Evolutionary conservation across 2,113 vertebrate genomes (phyloP), one percentile per base, ranked within the genome.

Genomic region (Glareola pratincola): DNA sequence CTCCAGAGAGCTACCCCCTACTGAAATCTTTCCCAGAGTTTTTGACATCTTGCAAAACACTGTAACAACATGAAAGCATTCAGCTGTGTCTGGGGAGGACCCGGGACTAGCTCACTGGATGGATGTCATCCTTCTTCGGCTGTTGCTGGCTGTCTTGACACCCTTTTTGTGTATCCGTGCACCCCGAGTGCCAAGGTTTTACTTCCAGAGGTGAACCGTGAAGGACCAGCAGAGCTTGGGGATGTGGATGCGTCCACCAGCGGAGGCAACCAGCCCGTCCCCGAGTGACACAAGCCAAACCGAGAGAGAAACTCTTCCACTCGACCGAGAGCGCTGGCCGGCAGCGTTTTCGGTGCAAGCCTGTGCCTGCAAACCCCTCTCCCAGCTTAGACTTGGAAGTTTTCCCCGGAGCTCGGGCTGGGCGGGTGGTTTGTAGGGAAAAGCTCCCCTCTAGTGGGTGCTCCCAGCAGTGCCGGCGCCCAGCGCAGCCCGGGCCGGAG

Each of bases 371-470:
- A 7, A 43, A 75, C 8, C 16, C 11, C 30, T 20, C 14, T 20
- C 14, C 5, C n/a, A 0, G 43, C 15, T 6, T 11, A 34, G 54
- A 4, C 17, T 8, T 9, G 12, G 22, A 5, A 26, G 47, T 6
- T 43, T 18, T 37, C 24, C 5, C 81, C 0, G 54, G n/a, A 23
- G 48, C 54, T 1, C 0, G 1, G 2, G 71, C 53, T 5, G 53
- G 30, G 0, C 20, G 16, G 10, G 43, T 11, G 24, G 76, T 94
- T 89, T 6, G 95, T 8, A 39, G 91, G 94, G 86, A 77, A 43
- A 81, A 94, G 83, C 95, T 96, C 48, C 96, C 97, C 88, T 94
- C 97, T 97, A 97, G 95, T 14, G 96, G 96, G 43, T 5, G 3
- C 64, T 48, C 6, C 53, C 34, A 3, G 88, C 80, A 95, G 82